phyloP scores from a whole-genome alignment of 1,140 invertebrate species.

The Brachionus rotundiformis region DNA sequence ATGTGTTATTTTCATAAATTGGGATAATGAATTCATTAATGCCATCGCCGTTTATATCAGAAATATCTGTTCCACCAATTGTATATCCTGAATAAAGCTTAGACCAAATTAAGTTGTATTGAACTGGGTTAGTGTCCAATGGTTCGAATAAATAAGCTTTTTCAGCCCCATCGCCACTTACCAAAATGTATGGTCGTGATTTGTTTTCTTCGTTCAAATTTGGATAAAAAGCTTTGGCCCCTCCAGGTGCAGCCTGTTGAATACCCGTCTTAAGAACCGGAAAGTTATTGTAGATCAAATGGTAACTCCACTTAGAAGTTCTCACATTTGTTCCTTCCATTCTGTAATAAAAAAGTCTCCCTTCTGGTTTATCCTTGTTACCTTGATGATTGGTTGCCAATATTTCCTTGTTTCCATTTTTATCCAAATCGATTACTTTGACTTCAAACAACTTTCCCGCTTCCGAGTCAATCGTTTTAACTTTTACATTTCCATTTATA shows the following conservation, averaged over 20 bases:
- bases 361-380: slow-evolving; percentile 35
- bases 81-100: slow-evolving; percentile 30
- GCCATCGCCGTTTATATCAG: slow-evolving; percentile 41
- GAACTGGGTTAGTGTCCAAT: slow-evolving; percentile 9
- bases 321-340: not conserved
- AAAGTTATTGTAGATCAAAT: slow-evolving; percentile 40
- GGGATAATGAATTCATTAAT: slow-evolving; percentile 33
- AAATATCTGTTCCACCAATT: slow-evolving; percentile 37
- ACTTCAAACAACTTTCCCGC: slow-evolving; percentile 44
- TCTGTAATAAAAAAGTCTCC: slow-evolving; percentile 21
- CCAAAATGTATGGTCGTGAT: slow-evolving; percentile 22
- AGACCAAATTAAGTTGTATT: slow-evolving; percentile 28
- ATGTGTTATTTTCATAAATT: slow-evolving; percentile 47
- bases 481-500: slow-evolving; percentile 47
- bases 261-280: slow-evolving; percentile 25
- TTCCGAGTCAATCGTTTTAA: not conserved
- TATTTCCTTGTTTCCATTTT: slow-evolving; percentile 21
- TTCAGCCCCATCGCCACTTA: slow-evolving; percentile 29
- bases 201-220: not conserved
- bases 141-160: slow-evolving; percentile 46
- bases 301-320: slow-evolving; percentile 13
- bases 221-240: slow-evolving; percentile 41
- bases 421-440: slow-evolving; percentile 28
- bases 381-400: slow-evolving; percentile 47
- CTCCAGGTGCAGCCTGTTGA: slow-evolving; percentile 32